phyloP scores from a whole-genome alignment of 2,888 invertebrate genomes.

The Xanthostigma xanthostigma region DNA sequence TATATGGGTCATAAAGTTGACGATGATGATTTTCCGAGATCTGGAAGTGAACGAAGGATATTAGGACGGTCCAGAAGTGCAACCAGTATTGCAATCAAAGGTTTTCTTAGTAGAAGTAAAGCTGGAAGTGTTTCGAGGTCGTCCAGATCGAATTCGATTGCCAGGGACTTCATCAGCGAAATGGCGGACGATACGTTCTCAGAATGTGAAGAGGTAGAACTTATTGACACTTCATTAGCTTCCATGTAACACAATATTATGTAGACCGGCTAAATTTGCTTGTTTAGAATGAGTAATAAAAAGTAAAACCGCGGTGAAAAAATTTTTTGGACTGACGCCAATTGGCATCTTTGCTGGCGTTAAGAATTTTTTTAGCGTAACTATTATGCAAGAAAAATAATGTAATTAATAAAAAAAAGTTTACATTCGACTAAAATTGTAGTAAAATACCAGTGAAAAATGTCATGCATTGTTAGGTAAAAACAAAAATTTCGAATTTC shows the following conservation, averaged over 20 bases:
- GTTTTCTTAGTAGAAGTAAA: conserved; percentile 54
- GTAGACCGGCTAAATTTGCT: too few relatives aligned
- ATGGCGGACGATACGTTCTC: conserved; percentile 46
- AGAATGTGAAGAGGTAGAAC: conserved; percentile 48
- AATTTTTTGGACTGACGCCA: too few relatives aligned
- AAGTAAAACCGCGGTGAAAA: too few relatives aligned
- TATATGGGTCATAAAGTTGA: conserved; percentile 48
- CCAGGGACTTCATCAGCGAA: conserved; percentile 12
- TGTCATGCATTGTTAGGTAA: too few relatives aligned
- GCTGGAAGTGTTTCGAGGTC: conserved; percentile 37
- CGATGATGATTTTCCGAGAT: conserved; percentile 22
- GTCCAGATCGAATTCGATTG: conserved; percentile 3
- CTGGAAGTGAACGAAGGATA: conserved; percentile 20
- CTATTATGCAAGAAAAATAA: too few relatives aligned
- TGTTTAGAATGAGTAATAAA: too few relatives aligned
- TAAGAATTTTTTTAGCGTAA: too few relatives aligned
- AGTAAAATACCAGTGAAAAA: too few relatives aligned
- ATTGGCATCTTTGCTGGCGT: too few relatives aligned
- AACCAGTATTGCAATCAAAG: conserved; percentile 70
- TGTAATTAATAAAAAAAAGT: too few relatives aligned
- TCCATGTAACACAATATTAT: neutral
- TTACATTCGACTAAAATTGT: too few relatives aligned
- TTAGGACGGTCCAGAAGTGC: conserved; percentile 55
- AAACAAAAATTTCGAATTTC: too few relatives aligned
- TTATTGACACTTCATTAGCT: conserved; percentile 11